These are phyloP conservation scores for Brachynemurus nebulosus DNA, from an alignment of 2,888 invertebrate genomes.

Conservation along the genomic window DNA sequence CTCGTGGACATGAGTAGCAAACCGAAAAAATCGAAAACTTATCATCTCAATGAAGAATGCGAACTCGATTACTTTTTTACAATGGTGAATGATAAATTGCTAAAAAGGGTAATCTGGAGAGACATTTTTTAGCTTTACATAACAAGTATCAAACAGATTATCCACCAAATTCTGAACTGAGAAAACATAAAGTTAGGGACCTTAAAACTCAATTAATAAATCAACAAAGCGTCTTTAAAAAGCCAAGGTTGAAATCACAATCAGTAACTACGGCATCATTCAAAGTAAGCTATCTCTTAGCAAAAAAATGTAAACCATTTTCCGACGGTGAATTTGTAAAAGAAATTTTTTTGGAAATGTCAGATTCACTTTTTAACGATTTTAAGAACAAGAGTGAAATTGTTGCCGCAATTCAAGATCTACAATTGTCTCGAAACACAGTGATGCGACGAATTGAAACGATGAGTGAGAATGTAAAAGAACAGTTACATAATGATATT, in stretches of 20 bases:
- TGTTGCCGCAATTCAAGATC: conserved; percentile 13
- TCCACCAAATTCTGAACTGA: conserved; percentile 12
- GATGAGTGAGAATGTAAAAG: conserved; percentile 10
- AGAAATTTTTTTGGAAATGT: conserved; percentile 14
- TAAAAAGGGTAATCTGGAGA: conserved; percentile 14
- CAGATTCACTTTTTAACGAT: conserved; percentile 15
- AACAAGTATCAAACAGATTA: conserved; percentile 15
- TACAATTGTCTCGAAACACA: conserved; percentile 14
- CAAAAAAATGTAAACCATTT: conserved; percentile 16
- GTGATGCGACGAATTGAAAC: conserved; percentile 13
- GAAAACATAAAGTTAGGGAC: conserved; percentile 14
- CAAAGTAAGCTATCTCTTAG: conserved; percentile 15
- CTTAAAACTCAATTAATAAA: conserved; percentile 14
- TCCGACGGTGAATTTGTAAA: conserved; percentile 16
- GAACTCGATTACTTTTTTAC: conserved; percentile 14
- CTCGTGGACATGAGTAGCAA: conserved; percentile 10
- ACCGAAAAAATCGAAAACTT: conserved; percentile 13
- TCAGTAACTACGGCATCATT: conserved; percentile 15
- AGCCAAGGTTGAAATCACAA: conserved; percentile 14
- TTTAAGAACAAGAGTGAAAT: conserved; percentile 16
- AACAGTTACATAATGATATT: conserved; percentile 12
- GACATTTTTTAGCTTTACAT: conserved; percentile 14
- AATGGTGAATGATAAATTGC: conserved; percentile 15
- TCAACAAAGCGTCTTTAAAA: conserved; percentile 17
- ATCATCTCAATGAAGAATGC: conserved; percentile 15